Evolutionary conservation across 2,113 vertebrate genomes (phyloP), one percentile per base, ranked within the genome.

Genomic region (Pseudopodoces humilis): DNA sequence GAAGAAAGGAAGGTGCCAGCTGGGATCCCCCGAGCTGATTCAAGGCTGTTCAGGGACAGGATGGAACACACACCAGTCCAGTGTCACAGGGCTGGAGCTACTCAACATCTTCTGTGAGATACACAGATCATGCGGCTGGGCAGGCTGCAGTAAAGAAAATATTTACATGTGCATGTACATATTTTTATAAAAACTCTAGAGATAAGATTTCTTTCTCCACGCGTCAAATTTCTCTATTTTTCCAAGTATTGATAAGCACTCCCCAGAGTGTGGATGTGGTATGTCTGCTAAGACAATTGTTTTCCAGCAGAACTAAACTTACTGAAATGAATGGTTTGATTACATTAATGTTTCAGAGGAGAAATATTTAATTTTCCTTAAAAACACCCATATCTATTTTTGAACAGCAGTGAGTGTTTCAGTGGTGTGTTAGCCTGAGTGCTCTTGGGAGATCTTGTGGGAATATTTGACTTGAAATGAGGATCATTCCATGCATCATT

Each of bases 51-150:
- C 22, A 31, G 55, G 37, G 50, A 2, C 52, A 37, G 39, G 47
- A 10, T 9, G 33, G 59, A 59, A 1, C 3, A 2, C 13, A 21
- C 1, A 1, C 43, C 23, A 75, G 46, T 3, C 35, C 35, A 13
- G 35, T 1, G 4, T 5, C 5, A 4, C 33, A 25, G 68, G 6
- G 47, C 4, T 46, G 69, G 20, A 75, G 22, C 13, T 46, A 0
- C 60, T 7, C 28, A 7, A 3, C 10, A 12, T 2, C 18, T 79
- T 52, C 52, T 72, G 15, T 13, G 27, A 39, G 55, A 50, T 15
- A 43, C 37, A 10, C 21, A 4, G 1, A 2, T 2, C 3, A 15
- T 37, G 25, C 8, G 56, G 15, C 47, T 30, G 23, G 27, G 13
- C 33, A 86, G 72, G 27, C 59, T 69, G 33, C 76, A 50, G 1